Base-by-base conservation (phyloP, 2,113 vertebrate genomes). In the Tetrao urogallus region DNA sequence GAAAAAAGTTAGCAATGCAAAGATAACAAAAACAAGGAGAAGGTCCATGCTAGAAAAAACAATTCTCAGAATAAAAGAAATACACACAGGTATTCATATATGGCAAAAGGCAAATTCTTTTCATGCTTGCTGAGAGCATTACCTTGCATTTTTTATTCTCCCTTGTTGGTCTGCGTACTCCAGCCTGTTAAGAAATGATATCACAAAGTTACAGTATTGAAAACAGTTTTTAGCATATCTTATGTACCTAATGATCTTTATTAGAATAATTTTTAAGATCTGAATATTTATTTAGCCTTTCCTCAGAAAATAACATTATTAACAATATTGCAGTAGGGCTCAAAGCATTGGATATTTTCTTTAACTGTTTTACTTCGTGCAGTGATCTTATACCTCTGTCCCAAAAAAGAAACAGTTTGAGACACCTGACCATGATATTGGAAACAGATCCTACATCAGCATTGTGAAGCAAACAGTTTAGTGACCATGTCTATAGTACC, bases 61-160 rank as follows among this genome's bases (percentile, higher is more conserved):
- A 21, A 14, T 27, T 77, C 67, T 60, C 28, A 72, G 5, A 32
- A 25, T 52, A 60, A 81, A 89, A 43, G 42, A 43, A 43, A 65
- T 24, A 21, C 7, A 12, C 21, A 18, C 15, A 77, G 30, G 58
- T 84, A 64, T 83, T 63, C 20, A 36, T 6, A 63, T 4, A 21
- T 34, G 16, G 36, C 32, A 91, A 85, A 79, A 89, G 34, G 20
- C 16, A 79, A 74, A 43, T 27, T 79, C 4, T 78, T 84, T 50
- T 12, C 61, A 4, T 10, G 36, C 21, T 67, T 73, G 9, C 40
- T 86, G 27, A 60, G 32, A 90, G 36, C 30, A 92, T 96, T 98
- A 99, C 99, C 99, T 99, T 96, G 99, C 99, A 95, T 99, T 99
- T 98, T 99, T 99, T 89, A 99, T 99, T 97, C 99, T 98, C 92